Evolutionary conservation across 2,888 invertebrate genomes (phyloP), one percentile per base, ranked within the genome.

Genomic region (Danaus chrysippus): DNA sequence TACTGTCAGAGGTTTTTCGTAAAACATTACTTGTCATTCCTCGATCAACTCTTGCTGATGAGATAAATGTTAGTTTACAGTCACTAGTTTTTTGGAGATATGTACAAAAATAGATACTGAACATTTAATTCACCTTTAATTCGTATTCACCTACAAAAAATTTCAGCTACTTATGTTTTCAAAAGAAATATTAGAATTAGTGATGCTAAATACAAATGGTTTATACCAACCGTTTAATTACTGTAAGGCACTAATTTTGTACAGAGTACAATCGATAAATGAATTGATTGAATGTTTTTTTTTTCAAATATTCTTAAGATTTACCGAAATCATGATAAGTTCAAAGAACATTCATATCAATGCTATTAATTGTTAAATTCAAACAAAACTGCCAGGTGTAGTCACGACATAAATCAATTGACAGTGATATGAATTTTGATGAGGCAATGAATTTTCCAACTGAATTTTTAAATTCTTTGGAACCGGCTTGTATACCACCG

Each of bases 381-480:
- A 63, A 54, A 44, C 19, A 42, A 58, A 60, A 56, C 43, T 63
- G 23, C 56, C 60, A 56, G 59, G 60, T 44, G 61, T 41, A 56
- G 54, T 58, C 56, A 58, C 19, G 42, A 61, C 53, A 56, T 59
- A 63, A 63, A 63, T 61, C 62, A 53, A 59, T 65, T 62, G 63
- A 63, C 54, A 58, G 52, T 52, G 61, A 62, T 60, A 66, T 56
- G 43, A 62, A 64, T 59, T 52, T 55, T 57, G 61, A 57, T 60
- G 62, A 64, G 44, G 59, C 58, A 53, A 49, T 56, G 43, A 67
- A 62, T 61, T 62, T 59, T 65, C 62, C 64, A 60, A 65, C 56
- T 42, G 58, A 65, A 65, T 68, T 65, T 68, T 68, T 68, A 64
- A 67, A 64, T 59, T 67, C 62, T 23, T 58, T 62, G 59, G 46